Evolutionary conservation across 1,140 invertebrate species (phyloP).

Genomic region (Bombus balteatus): DNA sequence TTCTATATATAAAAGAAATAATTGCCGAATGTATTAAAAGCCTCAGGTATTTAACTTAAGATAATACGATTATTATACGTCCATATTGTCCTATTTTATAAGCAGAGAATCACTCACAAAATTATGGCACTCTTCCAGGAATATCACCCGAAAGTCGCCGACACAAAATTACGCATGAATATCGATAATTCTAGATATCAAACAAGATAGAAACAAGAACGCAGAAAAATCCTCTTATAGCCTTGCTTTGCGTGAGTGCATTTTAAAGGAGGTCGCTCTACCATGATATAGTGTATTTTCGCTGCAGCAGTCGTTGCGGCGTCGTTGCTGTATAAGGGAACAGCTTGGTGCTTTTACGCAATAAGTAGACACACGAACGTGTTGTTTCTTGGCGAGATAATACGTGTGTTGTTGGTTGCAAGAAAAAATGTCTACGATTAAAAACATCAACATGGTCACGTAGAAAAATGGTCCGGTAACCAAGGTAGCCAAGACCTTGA

Average conservation of each 20-base stretch:
- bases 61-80: neutral
- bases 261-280: neutral
- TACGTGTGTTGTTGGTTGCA: neutral
- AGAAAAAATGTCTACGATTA: conserved; percentile 22
- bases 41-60: neutral
- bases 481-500: conserved; percentile 29
- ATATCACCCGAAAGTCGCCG: neutral
- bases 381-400: neutral
- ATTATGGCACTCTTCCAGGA: neutral
- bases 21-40: too few relatives aligned
- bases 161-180: neutral
- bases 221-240: conserved; percentile 9
- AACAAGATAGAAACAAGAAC: neutral
- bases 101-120: neutral
- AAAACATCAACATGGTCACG: neutral
- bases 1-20: neutral
- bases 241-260: conserved; percentile 2
- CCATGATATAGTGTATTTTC: neutral
- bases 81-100: neutral
- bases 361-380: neutral
- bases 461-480: neutral
- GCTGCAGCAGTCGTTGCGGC: neutral
- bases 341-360: conserved; percentile 3
- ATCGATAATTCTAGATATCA: neutral
- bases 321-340: conserved; percentile 34